Conservation (phyloP, 2,888 invertebrate species). For the Erpobdella octoculata region DNA sequence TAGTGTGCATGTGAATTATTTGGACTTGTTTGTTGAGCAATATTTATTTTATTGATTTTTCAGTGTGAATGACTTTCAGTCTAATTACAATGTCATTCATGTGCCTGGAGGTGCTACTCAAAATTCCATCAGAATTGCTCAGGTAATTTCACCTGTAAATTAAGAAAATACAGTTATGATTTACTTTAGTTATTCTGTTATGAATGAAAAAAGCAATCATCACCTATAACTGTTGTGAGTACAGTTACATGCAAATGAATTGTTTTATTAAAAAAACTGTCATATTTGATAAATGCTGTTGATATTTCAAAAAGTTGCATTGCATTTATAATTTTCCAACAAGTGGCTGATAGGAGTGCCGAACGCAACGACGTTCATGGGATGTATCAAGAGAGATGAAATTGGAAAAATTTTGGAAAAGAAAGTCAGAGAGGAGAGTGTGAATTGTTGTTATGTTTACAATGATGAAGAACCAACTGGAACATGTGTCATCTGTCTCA, state of each 20-base stretch:
- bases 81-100: constrained; percentile 63
- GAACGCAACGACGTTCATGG: constrained; percentile 76
- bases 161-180: not conserved
- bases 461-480: constrained; percentile 73
- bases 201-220: not conserved
- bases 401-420: constrained; percentile 75
- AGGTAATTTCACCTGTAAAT: constrained; percentile 52
- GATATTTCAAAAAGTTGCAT: not conserved
- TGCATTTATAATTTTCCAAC: not conserved
- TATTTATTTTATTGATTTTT: not conserved
- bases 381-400: constrained; percentile 84
- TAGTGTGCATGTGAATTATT: too few species aligned
- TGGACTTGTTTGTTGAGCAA: not conserved
- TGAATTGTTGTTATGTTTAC: constrained; percentile 79
- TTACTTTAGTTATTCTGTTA: not conserved
- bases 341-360: constrained; percentile 83
- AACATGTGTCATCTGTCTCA: constrained; percentile 89
- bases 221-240: not conserved
- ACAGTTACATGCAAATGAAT: not conserved
- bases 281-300: not conserved
- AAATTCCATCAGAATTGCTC: constrained; percentile 79
- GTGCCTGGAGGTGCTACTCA: constrained; percentile 93
- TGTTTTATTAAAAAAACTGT: not conserved
- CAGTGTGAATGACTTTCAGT: constrained; percentile 66
- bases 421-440: constrained; percentile 62